These are phyloP conservation scores for Andricus curvator DNA, from an alignment of 2,888 invertebrate species.

Conservation along the genomic window DNA sequence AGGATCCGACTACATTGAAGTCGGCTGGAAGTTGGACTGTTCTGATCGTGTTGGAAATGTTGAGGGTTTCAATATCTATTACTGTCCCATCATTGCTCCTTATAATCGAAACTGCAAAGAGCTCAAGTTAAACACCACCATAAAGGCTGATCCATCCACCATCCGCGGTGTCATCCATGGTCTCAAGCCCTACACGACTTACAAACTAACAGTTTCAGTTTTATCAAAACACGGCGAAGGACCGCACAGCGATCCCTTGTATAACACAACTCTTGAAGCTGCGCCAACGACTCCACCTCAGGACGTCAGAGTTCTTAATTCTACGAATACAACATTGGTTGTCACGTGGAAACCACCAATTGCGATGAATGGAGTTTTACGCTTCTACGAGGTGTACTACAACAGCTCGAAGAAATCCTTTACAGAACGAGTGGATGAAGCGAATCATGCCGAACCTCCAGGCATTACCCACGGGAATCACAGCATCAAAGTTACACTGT, in stretches of 20 bases:
- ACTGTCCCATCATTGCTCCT: conserved; percentile 84
- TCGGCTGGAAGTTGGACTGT: conserved; percentile 89
- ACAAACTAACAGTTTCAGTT: conserved; percentile 85
- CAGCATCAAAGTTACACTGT: conserved; percentile 34
- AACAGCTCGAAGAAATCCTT: conserved; percentile 60
- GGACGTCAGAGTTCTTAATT: conserved; percentile 81
- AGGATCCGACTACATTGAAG: conserved; percentile 80
- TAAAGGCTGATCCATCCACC: conserved; percentile 79
- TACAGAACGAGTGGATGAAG: conserved; percentile 64
- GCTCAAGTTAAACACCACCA: conserved; percentile 75
- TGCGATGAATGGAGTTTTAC: conserved; percentile 86
- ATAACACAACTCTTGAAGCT: conserved; percentile 86
- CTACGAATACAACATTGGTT: conserved; percentile 83
- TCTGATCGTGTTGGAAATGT: conserved; percentile 86
- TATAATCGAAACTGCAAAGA: conserved; percentile 81
- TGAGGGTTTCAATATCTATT: conserved; percentile 87
- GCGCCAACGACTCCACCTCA: conserved; percentile 83
- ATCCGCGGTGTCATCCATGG: conserved; percentile 81
- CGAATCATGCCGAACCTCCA: conserved; percentile 36
- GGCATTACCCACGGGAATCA: conserved; percentile 41
- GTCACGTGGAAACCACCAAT: conserved; percentile 86
- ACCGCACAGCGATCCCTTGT: conserved; percentile 81
- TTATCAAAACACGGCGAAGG: conserved; percentile 81
- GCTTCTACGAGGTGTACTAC: conserved; percentile 84
- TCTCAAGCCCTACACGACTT: conserved; percentile 87